These are phyloP conservation scores for Globodera rostochiensis DNA, from an alignment of 1,140 invertebrate genomes.

Conservation along the genomic window DNA sequence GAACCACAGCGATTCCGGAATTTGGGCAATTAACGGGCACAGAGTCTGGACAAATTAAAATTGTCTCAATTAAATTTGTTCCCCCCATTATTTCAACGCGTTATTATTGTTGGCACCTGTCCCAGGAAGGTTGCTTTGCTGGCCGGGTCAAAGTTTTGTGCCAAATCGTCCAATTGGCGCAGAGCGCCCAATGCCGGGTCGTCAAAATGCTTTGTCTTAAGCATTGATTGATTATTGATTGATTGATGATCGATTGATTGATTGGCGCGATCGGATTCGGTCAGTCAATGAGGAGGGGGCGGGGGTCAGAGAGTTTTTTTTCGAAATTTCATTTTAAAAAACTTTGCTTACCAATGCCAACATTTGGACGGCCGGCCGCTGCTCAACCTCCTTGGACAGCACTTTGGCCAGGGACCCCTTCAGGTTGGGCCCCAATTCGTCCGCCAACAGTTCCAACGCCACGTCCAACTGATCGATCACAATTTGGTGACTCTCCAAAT, in stretches of 20 bases:
- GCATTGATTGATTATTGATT: not conserved
- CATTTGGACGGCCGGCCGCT: slow-evolving; percentile 56
- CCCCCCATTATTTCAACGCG: too few species aligned
- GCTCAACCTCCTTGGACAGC: slow-evolving; percentile 52
- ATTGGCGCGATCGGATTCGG: too few species aligned
- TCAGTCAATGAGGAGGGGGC: too few species aligned
- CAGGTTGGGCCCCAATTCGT: slow-evolving; percentile 58
- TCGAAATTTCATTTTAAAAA: not conserved
- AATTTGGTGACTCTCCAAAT: slow-evolving; percentile 66
- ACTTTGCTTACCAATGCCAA: slow-evolving; percentile 48
- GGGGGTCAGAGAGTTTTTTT: not conserved
- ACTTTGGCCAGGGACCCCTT: slow-evolving; percentile 56
- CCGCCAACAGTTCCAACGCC: slow-evolving; percentile 53
- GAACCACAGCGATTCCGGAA: slow-evolving; percentile 61
- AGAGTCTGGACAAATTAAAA: slow-evolving; percentile 44
- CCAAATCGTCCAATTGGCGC: slow-evolving; percentile 61
- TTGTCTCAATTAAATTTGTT: too few species aligned
- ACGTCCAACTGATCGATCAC: slow-evolving; percentile 66
- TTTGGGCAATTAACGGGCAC: slow-evolving; percentile 47
- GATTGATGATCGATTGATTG: not conserved
- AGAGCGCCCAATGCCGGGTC: slow-evolving; percentile 58
- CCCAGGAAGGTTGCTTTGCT: slow-evolving; percentile 56
- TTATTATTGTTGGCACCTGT: slow-evolving; percentile 6
- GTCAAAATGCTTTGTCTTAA: slow-evolving; percentile 63
- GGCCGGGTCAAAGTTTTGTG: slow-evolving; percentile 61